A percentile compares a stretch with the other conserved stretches of the same genome.
Evolutionary conservation across 1,140 invertebrate species (phyloP).

Genomic region (Campodea augens): DNA sequence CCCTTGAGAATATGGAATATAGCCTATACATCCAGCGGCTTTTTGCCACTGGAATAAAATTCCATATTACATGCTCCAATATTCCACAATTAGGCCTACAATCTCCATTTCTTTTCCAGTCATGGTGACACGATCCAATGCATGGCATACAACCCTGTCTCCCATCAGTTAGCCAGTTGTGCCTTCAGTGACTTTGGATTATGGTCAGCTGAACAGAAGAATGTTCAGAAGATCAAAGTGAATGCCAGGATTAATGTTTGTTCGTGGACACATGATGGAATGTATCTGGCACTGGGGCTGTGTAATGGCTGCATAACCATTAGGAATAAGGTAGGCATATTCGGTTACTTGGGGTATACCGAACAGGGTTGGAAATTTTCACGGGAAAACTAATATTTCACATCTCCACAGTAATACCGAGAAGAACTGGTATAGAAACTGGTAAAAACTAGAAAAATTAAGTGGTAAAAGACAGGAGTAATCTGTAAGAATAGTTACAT

Average conservation of each 20-base stretch:
- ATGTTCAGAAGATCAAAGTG: conserved; percentile 80
- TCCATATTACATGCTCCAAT: neutral
- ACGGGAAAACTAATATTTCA: too few relatives aligned
- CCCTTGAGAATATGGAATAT: too few relatives aligned
- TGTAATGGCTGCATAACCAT: conserved; percentile 74
- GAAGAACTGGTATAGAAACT: too few relatives aligned
- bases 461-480: too few relatives aligned
- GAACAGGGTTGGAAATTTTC: too few relatives aligned
- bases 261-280: conserved; percentile 88
- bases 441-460: too few relatives aligned
- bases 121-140: conserved; percentile 93
- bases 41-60: neutral
- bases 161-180: conserved; percentile 80
- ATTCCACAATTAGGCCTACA: neutral
- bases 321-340: conserved; percentile 43
- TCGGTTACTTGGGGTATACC: neutral
- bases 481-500: too few relatives aligned
- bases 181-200: conserved; percentile 84
- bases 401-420: too few relatives aligned
- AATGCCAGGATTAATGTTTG: conserved; percentile 74
- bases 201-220: conserved; percentile 92
- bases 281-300: conserved; percentile 79
- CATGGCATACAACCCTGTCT: conserved; percentile 82
- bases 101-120: conserved; percentile 29
- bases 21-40: too few relatives aligned